Conservation (phyloP, 2,888 invertebrate species). For the Ophion costatus region DNA sequence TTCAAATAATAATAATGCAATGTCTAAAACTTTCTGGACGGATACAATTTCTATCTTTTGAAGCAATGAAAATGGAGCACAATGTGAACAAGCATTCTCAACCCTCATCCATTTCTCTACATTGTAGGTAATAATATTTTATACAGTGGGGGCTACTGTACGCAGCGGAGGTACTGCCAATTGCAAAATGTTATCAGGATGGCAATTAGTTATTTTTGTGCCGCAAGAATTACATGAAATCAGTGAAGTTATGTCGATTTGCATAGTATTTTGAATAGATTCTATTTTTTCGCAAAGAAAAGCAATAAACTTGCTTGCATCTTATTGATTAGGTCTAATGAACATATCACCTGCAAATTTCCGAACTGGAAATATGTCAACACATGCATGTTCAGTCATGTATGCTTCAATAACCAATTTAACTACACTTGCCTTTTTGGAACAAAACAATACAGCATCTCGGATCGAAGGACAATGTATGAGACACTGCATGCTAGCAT, state of each 20-base stretch:
- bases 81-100: no score
- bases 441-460: not conserved
- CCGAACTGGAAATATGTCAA: not conserved
- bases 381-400: not conserved
- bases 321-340: slow-evolving; percentile 27
- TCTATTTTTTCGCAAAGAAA: slow-evolving; percentile 15
- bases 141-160: not conserved
- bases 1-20: no score
- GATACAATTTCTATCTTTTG: no score
- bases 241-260: not conserved
- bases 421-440: not conserved
- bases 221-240: not conserved
- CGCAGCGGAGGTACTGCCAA: no score
- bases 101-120: no score
- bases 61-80: no score
- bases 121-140: slow-evolving; percentile 26
- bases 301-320: slow-evolving; percentile 38
- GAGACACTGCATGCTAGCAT: slow-evolving; percentile 48
- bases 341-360: slow-evolving; percentile 39
- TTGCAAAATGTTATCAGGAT: slow-evolving; percentile 1
- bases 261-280: not conserved
- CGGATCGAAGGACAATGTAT: slow-evolving; percentile 37
- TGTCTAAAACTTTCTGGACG: no score
- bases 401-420: slow-evolving; percentile 8
- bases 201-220: not conserved